Conservation (phyloP, 2,888 invertebrate species). For the Xanthorhoe designata region DNA sequence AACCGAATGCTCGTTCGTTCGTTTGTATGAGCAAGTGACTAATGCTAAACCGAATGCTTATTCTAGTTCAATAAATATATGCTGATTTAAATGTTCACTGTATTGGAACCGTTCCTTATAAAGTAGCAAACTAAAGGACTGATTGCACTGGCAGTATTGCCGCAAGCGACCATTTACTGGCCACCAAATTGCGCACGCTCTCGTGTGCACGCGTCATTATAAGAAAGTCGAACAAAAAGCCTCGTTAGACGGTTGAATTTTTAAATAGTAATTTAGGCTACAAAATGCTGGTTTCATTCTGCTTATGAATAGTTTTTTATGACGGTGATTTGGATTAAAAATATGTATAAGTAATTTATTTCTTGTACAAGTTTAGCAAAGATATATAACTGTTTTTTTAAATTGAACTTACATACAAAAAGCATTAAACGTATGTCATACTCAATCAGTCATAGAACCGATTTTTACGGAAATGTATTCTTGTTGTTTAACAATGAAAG, state of each 20-base stretch:
- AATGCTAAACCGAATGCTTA: too few species aligned
- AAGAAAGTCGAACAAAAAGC: constrained; percentile 42
- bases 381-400: not conserved
- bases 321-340: constrained; percentile 10
- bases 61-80: too few species aligned
- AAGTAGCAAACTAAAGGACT: constrained; percentile 52
- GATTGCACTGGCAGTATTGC: constrained; percentile 65
- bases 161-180: constrained; percentile 76
- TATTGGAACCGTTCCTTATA: constrained; percentile 45
- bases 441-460: not conserved
- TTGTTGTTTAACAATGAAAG: too few species aligned
- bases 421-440: not conserved
- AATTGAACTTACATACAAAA: not conserved
- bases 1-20: too few species aligned
- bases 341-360: not conserved
- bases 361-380: not conserved
- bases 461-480: too few species aligned
- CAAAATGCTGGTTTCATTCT: constrained; percentile 15
- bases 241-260: constrained; percentile 39
- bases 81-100: constrained; percentile 19
- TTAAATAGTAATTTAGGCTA: constrained; percentile 33
- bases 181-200: constrained; percentile 76
- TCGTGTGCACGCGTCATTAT: constrained; percentile 60
- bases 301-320: constrained; percentile 21
- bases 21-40: too few species aligned